These are phyloP conservation scores for Doryteuthis pealeii DNA, from an alignment of 1,140 invertebrate species.

Conservation along the genomic window DNA sequence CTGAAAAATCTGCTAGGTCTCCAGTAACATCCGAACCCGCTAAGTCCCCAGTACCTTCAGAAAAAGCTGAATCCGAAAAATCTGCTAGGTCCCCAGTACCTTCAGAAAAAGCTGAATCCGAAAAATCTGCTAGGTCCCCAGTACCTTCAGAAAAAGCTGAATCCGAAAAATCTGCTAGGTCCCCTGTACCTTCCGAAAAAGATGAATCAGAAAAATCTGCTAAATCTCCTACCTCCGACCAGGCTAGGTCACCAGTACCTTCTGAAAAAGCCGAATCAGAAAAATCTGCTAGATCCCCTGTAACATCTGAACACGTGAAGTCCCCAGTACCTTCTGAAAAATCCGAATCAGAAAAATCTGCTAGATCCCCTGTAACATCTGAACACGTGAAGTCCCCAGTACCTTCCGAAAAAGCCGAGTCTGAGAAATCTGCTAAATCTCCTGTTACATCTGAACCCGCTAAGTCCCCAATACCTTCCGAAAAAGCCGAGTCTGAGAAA, in stretches of 20 bases:
- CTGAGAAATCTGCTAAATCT: background rate
- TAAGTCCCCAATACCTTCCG: background rate
- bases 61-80: conserved; percentile 3
- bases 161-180: background rate
- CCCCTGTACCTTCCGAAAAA: background rate
- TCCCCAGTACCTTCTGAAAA: background rate
- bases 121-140: background rate
- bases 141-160: background rate
- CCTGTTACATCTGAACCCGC: background rate
- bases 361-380: background rate
- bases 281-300: background rate
- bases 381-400: background rate
- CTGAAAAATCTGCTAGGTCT: background rate
- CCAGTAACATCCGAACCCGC: background rate
- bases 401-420: background rate
- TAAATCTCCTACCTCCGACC: background rate
- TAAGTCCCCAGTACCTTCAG: background rate
- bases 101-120: background rate
- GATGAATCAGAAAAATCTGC: conserved; percentile 1
- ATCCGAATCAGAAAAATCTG: too few relatives aligned
- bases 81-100: background rate
- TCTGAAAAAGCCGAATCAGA: too few relatives aligned
- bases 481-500: background rate
- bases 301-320: background rate
- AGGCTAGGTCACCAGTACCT: too few relatives aligned